A percentile compares a stretch with the other conserved stretches of the same genome.
Conservation (phyloP, 2,113 vertebrate genomes). For the Solenodon paradoxus region DNA sequence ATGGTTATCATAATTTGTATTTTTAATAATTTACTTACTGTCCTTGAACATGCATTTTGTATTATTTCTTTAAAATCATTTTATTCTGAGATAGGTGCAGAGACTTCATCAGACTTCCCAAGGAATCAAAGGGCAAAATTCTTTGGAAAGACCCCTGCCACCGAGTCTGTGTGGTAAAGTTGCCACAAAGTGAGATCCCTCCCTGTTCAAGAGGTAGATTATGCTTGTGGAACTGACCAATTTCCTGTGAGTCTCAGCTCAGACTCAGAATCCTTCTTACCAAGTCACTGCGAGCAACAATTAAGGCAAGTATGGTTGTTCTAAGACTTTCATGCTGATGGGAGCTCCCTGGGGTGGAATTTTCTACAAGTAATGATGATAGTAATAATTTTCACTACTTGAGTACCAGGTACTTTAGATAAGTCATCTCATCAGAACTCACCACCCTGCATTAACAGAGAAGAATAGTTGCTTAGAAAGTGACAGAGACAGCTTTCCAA, state of each 20-base stretch:
- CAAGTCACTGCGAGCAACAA: background rate
- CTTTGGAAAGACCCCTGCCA: background rate
- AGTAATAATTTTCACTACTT: background rate
- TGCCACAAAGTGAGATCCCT: rapidly evolving
- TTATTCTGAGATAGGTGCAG: background rate
- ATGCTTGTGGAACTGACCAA: too few relatives aligned
- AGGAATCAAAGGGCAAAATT: background rate
- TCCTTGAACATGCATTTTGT: background rate
- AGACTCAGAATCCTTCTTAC: background rate
- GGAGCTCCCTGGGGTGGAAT: background rate
- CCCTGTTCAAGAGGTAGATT: background rate
- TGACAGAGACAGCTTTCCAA: background rate
- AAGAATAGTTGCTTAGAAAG: background rate
- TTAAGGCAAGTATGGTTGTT: background rate
- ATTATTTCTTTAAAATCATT: background rate
- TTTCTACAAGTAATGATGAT: background rate
- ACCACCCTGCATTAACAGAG: background rate
- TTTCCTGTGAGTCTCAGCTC: background rate
- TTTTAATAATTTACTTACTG: too few relatives aligned
- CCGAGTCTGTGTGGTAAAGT: rapidly evolving
- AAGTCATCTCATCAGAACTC: background rate
- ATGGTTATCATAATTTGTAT: too few relatives aligned
- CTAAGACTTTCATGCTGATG: background rate
- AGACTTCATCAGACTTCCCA: background rate
- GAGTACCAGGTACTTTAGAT: background rate